phyloP scores from a whole-genome alignment of 2,113 vertebrate species.

The Zapornia atra region DNA sequence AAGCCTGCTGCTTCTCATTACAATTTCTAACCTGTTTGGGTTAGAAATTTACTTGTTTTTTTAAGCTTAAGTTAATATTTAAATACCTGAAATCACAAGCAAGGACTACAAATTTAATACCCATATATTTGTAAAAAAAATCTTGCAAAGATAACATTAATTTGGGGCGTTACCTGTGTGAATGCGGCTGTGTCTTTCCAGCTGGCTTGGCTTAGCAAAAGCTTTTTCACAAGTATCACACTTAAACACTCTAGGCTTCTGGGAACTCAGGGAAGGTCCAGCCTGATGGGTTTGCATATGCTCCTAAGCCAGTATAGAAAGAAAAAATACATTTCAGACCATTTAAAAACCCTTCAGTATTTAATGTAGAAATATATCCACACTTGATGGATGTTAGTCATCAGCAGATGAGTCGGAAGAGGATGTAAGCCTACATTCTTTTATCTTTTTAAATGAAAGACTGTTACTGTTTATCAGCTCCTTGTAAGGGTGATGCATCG shows the following conservation, averaged over 20 bases:
- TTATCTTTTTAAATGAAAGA: background rate
- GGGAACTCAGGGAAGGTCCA: slow-evolving; percentile 90
- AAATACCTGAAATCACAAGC: background rate
- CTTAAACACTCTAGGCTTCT: slow-evolving; percentile 91
- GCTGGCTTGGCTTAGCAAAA: slow-evolving; percentile 96
- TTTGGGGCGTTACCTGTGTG: slow-evolving; percentile 86
- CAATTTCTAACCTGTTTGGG: background rate
- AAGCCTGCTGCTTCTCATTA: background rate
- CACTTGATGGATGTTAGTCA: background rate
- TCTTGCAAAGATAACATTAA: background rate
- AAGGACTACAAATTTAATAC: background rate
- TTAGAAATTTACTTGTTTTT: background rate
- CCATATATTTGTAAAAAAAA: background rate
- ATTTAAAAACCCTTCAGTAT: background rate
- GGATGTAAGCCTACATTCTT: background rate
- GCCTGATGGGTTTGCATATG: slow-evolving; percentile 93
- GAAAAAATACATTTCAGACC: background rate
- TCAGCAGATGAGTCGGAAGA: background rate
- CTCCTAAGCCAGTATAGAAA: slow-evolving; percentile 75
- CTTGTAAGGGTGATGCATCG: background rate
- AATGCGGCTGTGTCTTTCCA: slow-evolving; percentile 94
- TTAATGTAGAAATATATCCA: background rate
- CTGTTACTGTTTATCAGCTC: background rate
- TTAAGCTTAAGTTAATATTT: background rate
- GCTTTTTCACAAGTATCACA: slow-evolving; percentile 93